These are phyloP conservation scores for Conopomorpha cramerella DNA, from an alignment of 1,140 invertebrate species.

Conservation along the genomic window DNA sequence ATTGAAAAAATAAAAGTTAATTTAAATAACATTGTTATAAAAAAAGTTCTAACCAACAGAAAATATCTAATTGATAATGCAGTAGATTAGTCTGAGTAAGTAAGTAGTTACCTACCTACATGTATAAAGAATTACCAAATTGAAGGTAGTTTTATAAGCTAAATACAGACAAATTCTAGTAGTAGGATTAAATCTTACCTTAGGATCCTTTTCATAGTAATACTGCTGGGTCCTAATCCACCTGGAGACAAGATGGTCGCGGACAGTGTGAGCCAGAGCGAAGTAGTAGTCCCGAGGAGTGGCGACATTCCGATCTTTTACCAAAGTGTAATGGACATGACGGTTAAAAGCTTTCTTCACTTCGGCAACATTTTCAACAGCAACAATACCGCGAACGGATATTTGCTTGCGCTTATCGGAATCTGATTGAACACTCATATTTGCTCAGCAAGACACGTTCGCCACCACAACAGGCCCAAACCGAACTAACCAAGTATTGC, in stretches of 20 bases:
- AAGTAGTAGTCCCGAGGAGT: slow-evolving; percentile 97
- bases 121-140: no score
- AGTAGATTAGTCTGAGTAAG: background rate
- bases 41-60: background rate
- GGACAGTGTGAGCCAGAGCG: slow-evolving; percentile 94
- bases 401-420: slow-evolving; percentile 97
- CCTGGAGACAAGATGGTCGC: slow-evolving; percentile 95
- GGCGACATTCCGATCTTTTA: slow-evolving; percentile 98
- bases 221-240: slow-evolving; percentile 99
- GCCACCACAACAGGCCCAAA: slow-evolving; percentile 4
- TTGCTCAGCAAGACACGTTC: slow-evolving; percentile 13
- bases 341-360: slow-evolving; percentile 99
- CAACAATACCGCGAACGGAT: slow-evolving; percentile 95
- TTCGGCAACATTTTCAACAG: slow-evolving; percentile 93
- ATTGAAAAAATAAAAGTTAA: slow-evolving; percentile 37
- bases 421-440: slow-evolving; percentile 76
- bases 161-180: background rate
- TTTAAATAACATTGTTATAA: background rate
- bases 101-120: no score
- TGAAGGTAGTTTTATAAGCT: no score
- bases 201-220: slow-evolving; percentile 99
- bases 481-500: slow-evolving; percentile 19
- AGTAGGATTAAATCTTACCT: slow-evolving; percentile 70
- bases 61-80: background rate
- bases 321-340: slow-evolving; percentile 97